These are phyloP conservation scores for Gastrophysa polygoni DNA, from an alignment of 2,888 invertebrate species.

Conservation along the genomic window DNA sequence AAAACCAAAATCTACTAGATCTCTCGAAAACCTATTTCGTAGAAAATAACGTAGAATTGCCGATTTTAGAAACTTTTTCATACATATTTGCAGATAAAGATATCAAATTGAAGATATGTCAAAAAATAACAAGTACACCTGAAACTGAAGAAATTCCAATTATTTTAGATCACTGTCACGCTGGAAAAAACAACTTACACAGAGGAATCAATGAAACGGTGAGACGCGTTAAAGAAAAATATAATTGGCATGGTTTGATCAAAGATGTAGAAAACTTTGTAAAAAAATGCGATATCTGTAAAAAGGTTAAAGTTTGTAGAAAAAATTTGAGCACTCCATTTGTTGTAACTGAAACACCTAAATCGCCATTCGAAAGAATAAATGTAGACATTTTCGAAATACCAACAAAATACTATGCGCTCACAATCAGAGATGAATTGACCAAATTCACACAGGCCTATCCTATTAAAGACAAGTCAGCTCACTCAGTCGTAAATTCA, in stretches of 20 bases:
- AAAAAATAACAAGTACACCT: neutral
- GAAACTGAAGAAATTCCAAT: neutral
- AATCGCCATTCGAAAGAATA: slow-evolving; percentile 17
- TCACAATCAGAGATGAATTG: slow-evolving; percentile 13
- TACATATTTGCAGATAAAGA: slow-evolving; percentile 6
- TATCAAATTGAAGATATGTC: slow-evolving; percentile 11
- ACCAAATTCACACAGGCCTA: slow-evolving; percentile 14
- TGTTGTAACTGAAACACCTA: slow-evolving; percentile 9
- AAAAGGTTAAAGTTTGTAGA: neutral
- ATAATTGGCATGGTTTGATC: slow-evolving; percentile 18
- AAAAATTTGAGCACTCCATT: slow-evolving; percentile 1
- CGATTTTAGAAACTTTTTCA: slow-evolving; percentile 17
- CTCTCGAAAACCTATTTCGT: slow-evolving; percentile 10
- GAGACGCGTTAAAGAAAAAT: slow-evolving; percentile 25
- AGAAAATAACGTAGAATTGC: slow-evolving; percentile 24
- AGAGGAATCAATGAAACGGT: slow-evolving; percentile 26
- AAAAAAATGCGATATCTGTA: slow-evolving; percentile 4
- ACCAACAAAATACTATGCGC: slow-evolving; percentile 11
- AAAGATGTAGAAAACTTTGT: slow-evolving; percentile 17
- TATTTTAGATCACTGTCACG: slow-evolving; percentile 19
- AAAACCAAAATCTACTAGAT: neutral
- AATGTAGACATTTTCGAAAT: neutral
- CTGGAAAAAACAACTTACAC: slow-evolving; percentile 23
- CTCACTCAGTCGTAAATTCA: neutral
- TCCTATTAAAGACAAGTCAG: neutral